Percentiles rank a stretch among this genome's conserved stretches.
phyloP scores from a whole-genome alignment of 2,797 vertebrate species.

The Amphiprion clarkii region DNA sequence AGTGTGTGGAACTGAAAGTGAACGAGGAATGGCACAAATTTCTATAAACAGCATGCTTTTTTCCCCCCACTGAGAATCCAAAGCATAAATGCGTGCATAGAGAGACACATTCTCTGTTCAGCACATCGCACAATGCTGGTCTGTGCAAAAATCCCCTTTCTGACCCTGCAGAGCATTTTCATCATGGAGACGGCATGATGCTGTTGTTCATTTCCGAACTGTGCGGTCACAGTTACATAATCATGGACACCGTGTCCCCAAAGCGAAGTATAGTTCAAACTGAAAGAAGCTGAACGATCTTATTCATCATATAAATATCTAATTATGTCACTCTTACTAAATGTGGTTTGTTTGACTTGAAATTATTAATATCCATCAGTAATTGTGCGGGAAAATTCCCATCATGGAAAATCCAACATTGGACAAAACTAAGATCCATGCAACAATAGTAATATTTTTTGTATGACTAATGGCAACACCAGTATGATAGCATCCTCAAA shows the following conservation, averaged over 20 bases:
- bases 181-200: conserved; percentile 49
- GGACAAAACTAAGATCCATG: too few species aligned
- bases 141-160: conserved; percentile 56
- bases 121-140: conserved; percentile 48
- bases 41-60: conserved; percentile 39
- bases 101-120: conserved; percentile 46
- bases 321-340: neutral
- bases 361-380: neutral
- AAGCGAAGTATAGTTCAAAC: conserved; percentile 22
- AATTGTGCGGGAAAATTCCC: neutral
- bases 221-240: conserved; percentile 45
- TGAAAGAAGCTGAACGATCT: neutral
- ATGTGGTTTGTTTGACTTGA: neutral
- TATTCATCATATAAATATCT: conserved; percentile 4
- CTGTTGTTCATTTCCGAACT: conserved; percentile 36
- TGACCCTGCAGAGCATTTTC: conserved; percentile 45
- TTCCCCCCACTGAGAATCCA: conserved; percentile 20
- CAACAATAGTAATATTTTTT: too few species aligned
- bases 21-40: conserved; percentile 39
- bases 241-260: conserved; percentile 45
- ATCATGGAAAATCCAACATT: too few species aligned
- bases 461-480: too few species aligned
- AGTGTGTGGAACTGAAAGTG: conserved; percentile 22
- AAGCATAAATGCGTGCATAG: conserved; percentile 16
- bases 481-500: too few species aligned